These are phyloP conservation scores for Heliothis virescens DNA, from an alignment of 1,140 invertebrate genomes.

Conservation along the genomic window DNA sequence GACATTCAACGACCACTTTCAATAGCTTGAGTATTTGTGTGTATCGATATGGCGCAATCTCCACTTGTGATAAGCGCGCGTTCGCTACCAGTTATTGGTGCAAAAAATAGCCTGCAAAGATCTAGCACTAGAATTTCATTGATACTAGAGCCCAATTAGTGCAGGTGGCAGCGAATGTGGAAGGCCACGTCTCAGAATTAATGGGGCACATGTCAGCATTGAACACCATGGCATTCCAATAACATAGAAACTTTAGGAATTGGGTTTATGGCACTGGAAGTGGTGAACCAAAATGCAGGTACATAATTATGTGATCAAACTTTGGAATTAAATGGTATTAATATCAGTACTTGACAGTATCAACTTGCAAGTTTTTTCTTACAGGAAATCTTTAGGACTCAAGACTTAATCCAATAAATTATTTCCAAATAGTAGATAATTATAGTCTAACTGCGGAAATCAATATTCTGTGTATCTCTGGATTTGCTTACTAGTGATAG, in stretches of 20 bases:
- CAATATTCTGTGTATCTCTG: no score
- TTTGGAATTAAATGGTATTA: no score
- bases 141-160: slow-evolving; percentile 19
- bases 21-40: slow-evolving; percentile 64
- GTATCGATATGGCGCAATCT: slow-evolving; percentile 49
- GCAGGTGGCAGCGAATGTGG: slow-evolving; percentile 14
- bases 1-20: slow-evolving; percentile 72
- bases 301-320: no score
- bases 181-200: slow-evolving; percentile 7
- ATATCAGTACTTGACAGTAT: no score
- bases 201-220: not conserved
- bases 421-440: no score
- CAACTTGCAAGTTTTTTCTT: no score
- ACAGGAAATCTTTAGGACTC: no score
- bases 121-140: slow-evolving; percentile 37
- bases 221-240: not conserved
- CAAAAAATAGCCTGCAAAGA: slow-evolving; percentile 18
- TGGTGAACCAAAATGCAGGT: no score
- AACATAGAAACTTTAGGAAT: not conserved
- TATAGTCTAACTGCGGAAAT: no score
- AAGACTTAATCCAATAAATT: no score
- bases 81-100: slow-evolving; percentile 1
- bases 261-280: not conserved
- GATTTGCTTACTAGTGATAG: no score
- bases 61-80: slow-evolving; percentile 32